phyloP scores from a whole-genome alignment of 1,140 invertebrate genomes.

The Coboldia fuscipes region DNA sequence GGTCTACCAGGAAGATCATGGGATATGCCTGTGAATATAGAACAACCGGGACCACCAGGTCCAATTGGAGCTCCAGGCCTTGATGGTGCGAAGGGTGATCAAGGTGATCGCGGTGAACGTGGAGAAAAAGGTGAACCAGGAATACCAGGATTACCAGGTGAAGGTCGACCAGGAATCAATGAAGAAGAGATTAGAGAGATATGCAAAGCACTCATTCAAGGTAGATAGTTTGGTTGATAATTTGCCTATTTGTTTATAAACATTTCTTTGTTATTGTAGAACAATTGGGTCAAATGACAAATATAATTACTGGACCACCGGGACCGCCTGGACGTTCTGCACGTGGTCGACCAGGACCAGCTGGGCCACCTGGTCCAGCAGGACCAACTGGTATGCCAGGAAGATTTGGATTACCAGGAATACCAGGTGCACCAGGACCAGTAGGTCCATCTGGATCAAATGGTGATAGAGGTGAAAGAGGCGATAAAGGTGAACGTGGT shows the following conservation, averaged over 20 bases:
- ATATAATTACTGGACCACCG: slow-evolving; percentile 9
- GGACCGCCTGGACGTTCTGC: slow-evolving; percentile 9
- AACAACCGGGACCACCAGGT: slow-evolving; percentile 12
- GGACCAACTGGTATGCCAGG: slow-evolving; percentile 10
- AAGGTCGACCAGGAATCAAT: slow-evolving; percentile 13
- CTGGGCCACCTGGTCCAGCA: slow-evolving; percentile 7
- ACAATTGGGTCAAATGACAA: slow-evolving; percentile 5
- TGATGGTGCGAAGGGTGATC: slow-evolving; percentile 13
- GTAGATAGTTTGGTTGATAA: slow-evolving; percentile 1
- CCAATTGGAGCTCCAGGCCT: slow-evolving; percentile 12
- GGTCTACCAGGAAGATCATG: slow-evolving; percentile 9
- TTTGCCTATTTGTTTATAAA: background rate
- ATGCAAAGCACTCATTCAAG: slow-evolving; percentile 6
- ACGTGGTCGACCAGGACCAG: slow-evolving; percentile 5
- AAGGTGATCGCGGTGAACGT: slow-evolving; percentile 8
- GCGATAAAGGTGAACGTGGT: slow-evolving; percentile 11
- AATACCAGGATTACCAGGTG: slow-evolving; percentile 10
- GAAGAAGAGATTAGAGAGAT: slow-evolving; percentile 5
- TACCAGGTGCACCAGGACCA: slow-evolving; percentile 14
- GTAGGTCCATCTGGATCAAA: slow-evolving; percentile 39
- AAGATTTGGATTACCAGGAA: slow-evolving; percentile 15
- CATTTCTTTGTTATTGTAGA: slow-evolving; percentile 3
- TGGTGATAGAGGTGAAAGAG: slow-evolving; percentile 39
- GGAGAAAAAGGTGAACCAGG: slow-evolving; percentile 13
- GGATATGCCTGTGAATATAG: background rate